A percentile compares a stretch with the other conserved stretches of the same genome.
These are phyloP conservation scores for Perca fluviatilis DNA, from an alignment of 2,113 vertebrate genomes.

Conservation along the genomic window DNA sequence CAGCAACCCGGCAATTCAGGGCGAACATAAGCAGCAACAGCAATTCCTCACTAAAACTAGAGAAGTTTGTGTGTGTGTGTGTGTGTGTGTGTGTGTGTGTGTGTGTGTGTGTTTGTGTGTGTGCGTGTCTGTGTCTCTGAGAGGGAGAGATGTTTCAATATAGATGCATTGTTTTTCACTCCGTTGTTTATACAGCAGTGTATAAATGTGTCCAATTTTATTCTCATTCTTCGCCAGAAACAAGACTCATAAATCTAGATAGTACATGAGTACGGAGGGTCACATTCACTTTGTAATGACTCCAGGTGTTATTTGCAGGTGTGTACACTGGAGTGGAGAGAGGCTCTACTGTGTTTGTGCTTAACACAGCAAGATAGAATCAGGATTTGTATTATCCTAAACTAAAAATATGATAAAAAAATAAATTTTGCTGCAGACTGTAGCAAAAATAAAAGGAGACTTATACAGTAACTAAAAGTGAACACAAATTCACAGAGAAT, in stretches of 20 bases:
- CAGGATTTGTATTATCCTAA: conserved; percentile 2
- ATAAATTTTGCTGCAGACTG: not conserved
- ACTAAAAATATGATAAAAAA: not conserved
- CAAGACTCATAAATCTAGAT: conserved; percentile 54
- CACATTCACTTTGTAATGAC: conserved; percentile 34
- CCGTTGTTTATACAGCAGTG: conserved; percentile 28
- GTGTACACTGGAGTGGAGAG: conserved; percentile 4
- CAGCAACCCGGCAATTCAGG: conserved; percentile 26
- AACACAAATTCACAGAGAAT: not conserved
- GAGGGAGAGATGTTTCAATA: conserved; percentile 31
- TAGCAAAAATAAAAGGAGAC: not conserved
- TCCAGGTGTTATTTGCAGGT: conserved; percentile 26
- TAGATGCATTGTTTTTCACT: conserved; percentile 34
- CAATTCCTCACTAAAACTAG: conserved; percentile 46
- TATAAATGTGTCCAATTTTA: conserved; percentile 66
- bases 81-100: conserved; percentile 15
- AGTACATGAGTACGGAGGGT: conserved; percentile 8
- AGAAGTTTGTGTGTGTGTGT: not conserved
- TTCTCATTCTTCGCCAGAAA: conserved; percentile 22
- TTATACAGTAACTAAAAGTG: not conserved
- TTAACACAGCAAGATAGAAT: not conserved
- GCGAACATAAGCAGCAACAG: conserved; percentile 15
- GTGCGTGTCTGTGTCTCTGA: conserved; percentile 1
- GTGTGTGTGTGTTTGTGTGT: not conserved
- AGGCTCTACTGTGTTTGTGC: not conserved